phyloP scores from a whole-genome alignment of 2,113 vertebrate genomes.

The Conger conger region DNA sequence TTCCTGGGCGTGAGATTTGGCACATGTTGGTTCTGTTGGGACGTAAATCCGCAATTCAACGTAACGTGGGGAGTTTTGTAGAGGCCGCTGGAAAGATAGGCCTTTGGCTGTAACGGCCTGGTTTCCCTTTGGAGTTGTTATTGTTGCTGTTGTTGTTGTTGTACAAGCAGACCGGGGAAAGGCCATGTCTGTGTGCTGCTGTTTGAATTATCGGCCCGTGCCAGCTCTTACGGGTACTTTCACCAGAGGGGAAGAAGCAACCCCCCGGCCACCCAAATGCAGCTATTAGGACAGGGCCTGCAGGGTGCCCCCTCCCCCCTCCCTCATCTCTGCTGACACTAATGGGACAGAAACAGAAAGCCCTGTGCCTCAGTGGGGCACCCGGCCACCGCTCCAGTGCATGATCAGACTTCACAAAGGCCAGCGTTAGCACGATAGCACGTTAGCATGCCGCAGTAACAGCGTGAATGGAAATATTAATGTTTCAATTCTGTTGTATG shows the following conservation, averaged over 20 bases:
- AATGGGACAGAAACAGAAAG: not conserved
- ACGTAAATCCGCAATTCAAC: not conserved
- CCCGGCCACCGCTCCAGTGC: not conserved
- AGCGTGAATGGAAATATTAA: not conserved
- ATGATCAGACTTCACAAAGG: not conserved
- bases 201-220: slow-evolving; percentile 4
- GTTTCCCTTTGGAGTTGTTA: not conserved
- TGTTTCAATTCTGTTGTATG: not conserved
- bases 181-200: not conserved
- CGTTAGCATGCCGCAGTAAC: not conserved
- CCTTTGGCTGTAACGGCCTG: too few relatives aligned
- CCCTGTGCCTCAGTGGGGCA: not conserved
- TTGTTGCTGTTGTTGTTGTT: not conserved
- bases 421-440: not conserved
- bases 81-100: not conserved
- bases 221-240: not conserved
- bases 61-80: not conserved
- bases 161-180: not conserved
- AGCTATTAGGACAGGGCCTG: slow-evolving; percentile 17
- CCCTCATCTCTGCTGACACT: slow-evolving; percentile 13
- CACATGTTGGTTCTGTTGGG: not conserved
- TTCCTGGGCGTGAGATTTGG: not conserved
- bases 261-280: not conserved
- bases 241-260: not conserved
- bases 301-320: not conserved